Evolutionary conservation across 2,797 vertebrate species (phyloP).

Genomic region (Alosa sapidissima): DNA sequence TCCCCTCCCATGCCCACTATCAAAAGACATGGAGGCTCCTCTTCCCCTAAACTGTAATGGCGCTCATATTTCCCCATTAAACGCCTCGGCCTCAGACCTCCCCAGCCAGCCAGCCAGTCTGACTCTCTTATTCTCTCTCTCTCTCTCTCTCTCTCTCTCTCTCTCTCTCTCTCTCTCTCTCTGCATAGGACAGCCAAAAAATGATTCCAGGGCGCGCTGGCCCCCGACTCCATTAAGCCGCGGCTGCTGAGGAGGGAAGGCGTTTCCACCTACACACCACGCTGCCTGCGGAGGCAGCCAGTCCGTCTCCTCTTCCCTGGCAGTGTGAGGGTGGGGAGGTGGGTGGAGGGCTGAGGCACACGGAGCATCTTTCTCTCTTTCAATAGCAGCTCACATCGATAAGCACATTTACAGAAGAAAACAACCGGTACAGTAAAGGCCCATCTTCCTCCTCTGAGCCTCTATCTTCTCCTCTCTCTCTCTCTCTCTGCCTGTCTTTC

Average conservation of each 20-base stretch:
- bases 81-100: slow-evolving; percentile 37
- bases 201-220: slow-evolving; percentile 47
- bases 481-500: neutral
- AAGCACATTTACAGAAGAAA: slow-evolving; percentile 57
- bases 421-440: slow-evolving; percentile 47
- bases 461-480: neutral
- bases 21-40: neutral
- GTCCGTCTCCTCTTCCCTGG: too few relatives aligned
- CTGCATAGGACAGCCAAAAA: slow-evolving; percentile 37
- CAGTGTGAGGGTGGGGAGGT: too few relatives aligned
- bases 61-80: neutral
- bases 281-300: slow-evolving; percentile 28
- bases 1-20: neutral
- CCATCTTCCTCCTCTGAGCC: neutral
- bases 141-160: too few relatives aligned
- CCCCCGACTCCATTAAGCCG: slow-evolving; percentile 48
- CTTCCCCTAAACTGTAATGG: neutral
- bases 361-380: slow-evolving; percentile 40
- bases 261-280: slow-evolving; percentile 35
- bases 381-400: slow-evolving; percentile 52
- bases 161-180: neutral
- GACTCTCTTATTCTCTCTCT: neutral
- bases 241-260: slow-evolving; percentile 34
- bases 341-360: slow-evolving; percentile 22
- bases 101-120: neutral